Percentiles rank a stretch among this genome's conserved stretches.
These are phyloP conservation scores for Zelostemma sp. DNA, from an alignment of 1,140 invertebrate species.

Conservation along the genomic window DNA sequence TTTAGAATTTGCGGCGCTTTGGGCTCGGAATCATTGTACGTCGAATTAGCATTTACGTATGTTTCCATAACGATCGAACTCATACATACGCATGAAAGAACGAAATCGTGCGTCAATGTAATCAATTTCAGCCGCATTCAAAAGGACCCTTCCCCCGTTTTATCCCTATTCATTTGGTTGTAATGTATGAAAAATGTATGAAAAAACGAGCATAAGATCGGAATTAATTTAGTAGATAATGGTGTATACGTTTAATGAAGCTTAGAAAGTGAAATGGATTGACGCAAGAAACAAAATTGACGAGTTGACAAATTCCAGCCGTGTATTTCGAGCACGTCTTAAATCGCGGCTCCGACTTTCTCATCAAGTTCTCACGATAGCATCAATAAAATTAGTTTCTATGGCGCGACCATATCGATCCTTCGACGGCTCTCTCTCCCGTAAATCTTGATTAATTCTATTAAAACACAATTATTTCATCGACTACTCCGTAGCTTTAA, in stretches of 20 bases:
- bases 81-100: neutral
- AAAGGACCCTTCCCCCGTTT: too few species aligned
- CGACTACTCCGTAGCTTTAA: too few species aligned
- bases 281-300: neutral
- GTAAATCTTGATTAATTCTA: neutral
- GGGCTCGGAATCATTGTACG: too few species aligned
- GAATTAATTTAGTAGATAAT: too few species aligned
- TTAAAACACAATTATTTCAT: neutral
- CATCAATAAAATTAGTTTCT: conserved; percentile 1
- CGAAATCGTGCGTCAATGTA: neutral
- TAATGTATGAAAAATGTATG: too few species aligned
- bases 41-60: conserved; percentile 5
- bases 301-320: neutral
- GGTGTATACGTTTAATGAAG: neutral
- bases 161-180: too few species aligned
- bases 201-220: too few species aligned
- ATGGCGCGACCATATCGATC: neutral
- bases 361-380: conserved; percentile 1
- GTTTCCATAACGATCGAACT: conserved; percentile 1
- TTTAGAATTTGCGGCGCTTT: too few species aligned
- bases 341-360: neutral
- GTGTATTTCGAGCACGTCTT: conserved; percentile 2
- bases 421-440: neutral
- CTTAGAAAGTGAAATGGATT: neutral
- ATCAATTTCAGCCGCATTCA: too few species aligned